These are phyloP conservation scores for Andrena haemorrhoa DNA, from an alignment of 2,888 invertebrate genomes.

Conservation along the genomic window DNA sequence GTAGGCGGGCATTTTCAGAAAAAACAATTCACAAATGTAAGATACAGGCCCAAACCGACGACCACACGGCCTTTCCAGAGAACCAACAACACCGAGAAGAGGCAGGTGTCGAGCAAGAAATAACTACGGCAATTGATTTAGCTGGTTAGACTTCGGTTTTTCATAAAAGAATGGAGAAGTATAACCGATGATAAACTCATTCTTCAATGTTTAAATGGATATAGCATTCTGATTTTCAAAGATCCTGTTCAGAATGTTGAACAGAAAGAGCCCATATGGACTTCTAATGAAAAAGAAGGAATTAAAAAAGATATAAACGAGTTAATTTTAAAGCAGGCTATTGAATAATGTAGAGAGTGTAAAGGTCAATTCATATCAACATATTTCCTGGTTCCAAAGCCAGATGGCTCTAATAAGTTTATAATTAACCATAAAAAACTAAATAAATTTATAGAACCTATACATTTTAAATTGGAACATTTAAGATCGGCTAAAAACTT, in stretches of 20 bases:
- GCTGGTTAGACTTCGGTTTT: not conserved
- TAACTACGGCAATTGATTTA: not conserved
- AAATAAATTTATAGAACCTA: slow-evolving; percentile 3
- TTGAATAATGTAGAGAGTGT: too few species aligned
- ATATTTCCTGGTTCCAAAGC: slow-evolving; percentile 3
- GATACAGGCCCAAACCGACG: too few species aligned
- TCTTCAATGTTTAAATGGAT: too few species aligned
- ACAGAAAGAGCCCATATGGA: too few species aligned
- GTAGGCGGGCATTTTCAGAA: too few species aligned
- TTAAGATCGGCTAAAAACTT: not conserved
- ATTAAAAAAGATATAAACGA: too few species aligned
- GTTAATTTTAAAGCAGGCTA: too few species aligned
- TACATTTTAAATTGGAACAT: slow-evolving; percentile 23
- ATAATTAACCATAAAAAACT: slow-evolving; percentile 14
- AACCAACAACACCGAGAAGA: not conserved
- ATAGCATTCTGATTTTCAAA: too few species aligned
- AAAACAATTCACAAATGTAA: too few species aligned
- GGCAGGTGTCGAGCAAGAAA: not conserved
- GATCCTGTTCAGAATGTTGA: too few species aligned
- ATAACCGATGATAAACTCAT: not conserved
- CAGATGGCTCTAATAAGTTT: not conserved
- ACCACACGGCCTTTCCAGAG: too few species aligned
- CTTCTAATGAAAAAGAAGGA: too few species aligned
- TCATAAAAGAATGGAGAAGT: not conserved
- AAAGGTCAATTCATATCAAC: not conserved